Percentiles rank a stretch among this genome's conserved stretches.
These are phyloP conservation scores for Trigoniulus corallinus DNA, from an alignment of 1,140 invertebrate genomes.

Conservation along the genomic window DNA sequence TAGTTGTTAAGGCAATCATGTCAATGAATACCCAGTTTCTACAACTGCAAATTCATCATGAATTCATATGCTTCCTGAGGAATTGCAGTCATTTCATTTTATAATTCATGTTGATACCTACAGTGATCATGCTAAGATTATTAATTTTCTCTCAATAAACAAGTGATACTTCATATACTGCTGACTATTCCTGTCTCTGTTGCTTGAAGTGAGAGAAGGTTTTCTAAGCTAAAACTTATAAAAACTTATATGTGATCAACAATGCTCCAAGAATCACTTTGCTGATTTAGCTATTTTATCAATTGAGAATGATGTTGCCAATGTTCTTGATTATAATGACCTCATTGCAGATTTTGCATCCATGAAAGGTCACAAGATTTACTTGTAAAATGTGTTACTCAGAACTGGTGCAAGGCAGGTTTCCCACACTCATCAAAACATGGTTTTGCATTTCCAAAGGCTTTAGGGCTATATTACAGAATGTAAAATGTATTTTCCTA, in stretches of 20 bases:
- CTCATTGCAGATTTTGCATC: conserved; percentile 8
- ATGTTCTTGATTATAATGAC: conserved; percentile 6
- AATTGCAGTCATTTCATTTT: not conserved
- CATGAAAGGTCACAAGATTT: not conserved
- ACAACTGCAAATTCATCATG: not conserved
- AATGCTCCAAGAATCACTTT: conserved; percentile 12
- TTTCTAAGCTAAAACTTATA: conserved; percentile 17
- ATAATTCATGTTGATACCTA: not conserved
- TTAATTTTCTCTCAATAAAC: not conserved
- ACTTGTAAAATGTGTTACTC: not conserved
- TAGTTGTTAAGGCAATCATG: not conserved
- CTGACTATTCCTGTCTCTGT: conserved; percentile 14
- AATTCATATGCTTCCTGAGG: not conserved
- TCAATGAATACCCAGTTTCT: not conserved
- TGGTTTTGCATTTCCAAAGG: no score
- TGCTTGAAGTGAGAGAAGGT: conserved; percentile 13
- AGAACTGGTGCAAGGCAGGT: no score
- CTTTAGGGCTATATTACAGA: no score
- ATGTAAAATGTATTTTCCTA: no score
- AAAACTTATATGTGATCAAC: conserved; percentile 16
- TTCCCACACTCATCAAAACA: no score
- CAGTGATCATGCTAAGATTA: not conserved
- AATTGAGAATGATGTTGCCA: conserved; percentile 11
- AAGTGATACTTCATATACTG: not conserved
- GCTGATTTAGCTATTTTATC: conserved; percentile 13